phyloP scores from a whole-genome alignment of 2,888 invertebrate species.

The Oligia strigilis region DNA sequence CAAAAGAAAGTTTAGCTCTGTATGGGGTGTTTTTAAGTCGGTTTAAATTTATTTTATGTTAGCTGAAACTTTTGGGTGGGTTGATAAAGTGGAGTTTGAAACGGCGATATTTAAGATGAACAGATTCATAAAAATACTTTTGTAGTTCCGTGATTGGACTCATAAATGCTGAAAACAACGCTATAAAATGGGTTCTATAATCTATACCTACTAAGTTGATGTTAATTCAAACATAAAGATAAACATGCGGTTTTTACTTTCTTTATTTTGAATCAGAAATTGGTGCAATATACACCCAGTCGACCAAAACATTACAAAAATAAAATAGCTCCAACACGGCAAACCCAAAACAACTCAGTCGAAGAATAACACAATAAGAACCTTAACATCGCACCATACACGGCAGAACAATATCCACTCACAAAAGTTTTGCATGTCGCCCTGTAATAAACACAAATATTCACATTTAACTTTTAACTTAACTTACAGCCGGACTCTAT shows the following conservation, averaged over 20 bases:
- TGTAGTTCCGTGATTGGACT: background rate
- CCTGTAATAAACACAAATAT: constrained; percentile 23
- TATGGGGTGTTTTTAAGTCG: constrained; percentile 4
- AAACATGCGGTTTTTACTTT: background rate
- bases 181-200: background rate
- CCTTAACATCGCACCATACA: background rate
- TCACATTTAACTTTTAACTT: constrained; percentile 29
- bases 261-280: background rate
- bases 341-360: constrained; percentile 4
- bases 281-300: background rate
- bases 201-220: background rate
- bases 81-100: background rate
- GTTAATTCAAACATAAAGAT: background rate
- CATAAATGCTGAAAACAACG: no score
- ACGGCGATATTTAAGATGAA: background rate
- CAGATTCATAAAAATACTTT: background rate
- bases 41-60: constrained; percentile 10
- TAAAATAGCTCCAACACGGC: background rate
- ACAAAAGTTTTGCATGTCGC: constrained; percentile 15
- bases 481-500: background rate
- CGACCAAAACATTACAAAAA: constrained; percentile 1
- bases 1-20: constrained; percentile 15
- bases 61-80: background rate
- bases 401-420: constrained; percentile 8
- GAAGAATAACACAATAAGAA: constrained; percentile 17